Conservation (phyloP, 2,888 invertebrate species). For the Sceliomorpha sp. region DNA sequence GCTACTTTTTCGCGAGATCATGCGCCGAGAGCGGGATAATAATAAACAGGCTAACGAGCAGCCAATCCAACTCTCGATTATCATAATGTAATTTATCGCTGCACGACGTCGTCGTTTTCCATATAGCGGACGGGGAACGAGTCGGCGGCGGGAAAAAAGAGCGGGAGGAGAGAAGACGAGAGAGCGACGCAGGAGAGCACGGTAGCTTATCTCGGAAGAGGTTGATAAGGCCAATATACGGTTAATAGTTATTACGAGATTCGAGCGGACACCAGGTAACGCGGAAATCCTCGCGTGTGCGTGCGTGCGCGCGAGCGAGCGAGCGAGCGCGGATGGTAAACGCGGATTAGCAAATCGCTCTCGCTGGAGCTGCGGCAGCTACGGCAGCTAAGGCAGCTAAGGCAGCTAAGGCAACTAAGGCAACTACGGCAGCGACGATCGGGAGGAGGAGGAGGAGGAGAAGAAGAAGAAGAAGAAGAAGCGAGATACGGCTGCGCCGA, state of each 20-base stretch:
- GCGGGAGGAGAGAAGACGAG: slow-evolving; percentile 11
- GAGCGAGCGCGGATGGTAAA: slow-evolving; percentile 21
- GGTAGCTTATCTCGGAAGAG: slow-evolving; percentile 34
- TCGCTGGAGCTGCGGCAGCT: too few species aligned
- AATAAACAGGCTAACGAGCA: slow-evolving; percentile 6
- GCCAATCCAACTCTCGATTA: slow-evolving; percentile 4
- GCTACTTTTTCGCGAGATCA: background rate
- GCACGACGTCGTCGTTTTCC: slow-evolving; percentile 10
- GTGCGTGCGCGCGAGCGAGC: slow-evolving; percentile 32
- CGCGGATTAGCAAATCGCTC: slow-evolving; percentile 38
- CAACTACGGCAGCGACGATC: too few species aligned
- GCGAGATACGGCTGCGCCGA: slow-evolving; percentile 29
- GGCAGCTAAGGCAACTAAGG: too few species aligned
- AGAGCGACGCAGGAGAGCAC: slow-evolving; percentile 8
- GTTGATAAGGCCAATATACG: slow-evolving; percentile 41
- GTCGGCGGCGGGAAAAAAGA: slow-evolving; percentile 1
- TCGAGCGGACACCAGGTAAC: slow-evolving; percentile 20
- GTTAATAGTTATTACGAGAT: slow-evolving; percentile 42
- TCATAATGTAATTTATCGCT: slow-evolving; percentile 11
- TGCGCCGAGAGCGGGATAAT: background rate
- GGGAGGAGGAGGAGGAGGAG: too few species aligned
- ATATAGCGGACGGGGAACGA: background rate
- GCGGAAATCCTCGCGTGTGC: slow-evolving; percentile 39
- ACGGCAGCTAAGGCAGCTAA: too few species aligned
- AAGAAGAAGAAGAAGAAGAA: too few species aligned